A percentile compares a stretch with the other conserved stretches of the same genome.
Evolutionary conservation across 2,113 vertebrate species (phyloP).

Genomic region (Leptocoma aspasia): DNA sequence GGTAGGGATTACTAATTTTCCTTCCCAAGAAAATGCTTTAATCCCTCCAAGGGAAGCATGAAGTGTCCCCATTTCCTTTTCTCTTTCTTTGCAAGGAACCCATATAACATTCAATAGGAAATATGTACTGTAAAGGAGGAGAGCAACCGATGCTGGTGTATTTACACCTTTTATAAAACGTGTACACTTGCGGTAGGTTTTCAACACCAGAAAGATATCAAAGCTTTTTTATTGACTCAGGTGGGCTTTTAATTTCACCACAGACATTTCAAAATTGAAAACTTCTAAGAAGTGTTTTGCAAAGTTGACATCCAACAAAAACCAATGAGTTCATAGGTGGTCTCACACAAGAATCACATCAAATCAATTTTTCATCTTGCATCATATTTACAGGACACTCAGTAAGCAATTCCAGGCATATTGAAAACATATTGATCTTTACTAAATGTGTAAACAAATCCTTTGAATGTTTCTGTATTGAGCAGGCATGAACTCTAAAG

Average conservation of each 20-base stretch:
- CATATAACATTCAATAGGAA: neutral
- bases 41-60: neutral
- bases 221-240: neutral
- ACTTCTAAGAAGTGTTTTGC: neutral
- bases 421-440: slow-evolving; percentile 24
- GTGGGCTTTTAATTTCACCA: neutral
- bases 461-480: neutral
- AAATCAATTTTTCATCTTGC: slow-evolving; percentile 36
- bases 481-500: neutral
- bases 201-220: neutral
- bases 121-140: neutral
- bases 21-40: neutral
- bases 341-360: neutral
- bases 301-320: neutral
- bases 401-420: slow-evolving; percentile 22
- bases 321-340: slow-evolving; percentile 1
- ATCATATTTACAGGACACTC: neutral
- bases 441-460: slow-evolving; percentile 11
- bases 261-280: neutral
- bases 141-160: neutral
- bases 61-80: neutral
- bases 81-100: neutral
- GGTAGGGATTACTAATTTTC: neutral
- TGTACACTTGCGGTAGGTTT: neutral
- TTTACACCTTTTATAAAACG: neutral